Base-by-base conservation (phyloP, 1,140 invertebrate genomes). In the Pinna nobilis region DNA sequence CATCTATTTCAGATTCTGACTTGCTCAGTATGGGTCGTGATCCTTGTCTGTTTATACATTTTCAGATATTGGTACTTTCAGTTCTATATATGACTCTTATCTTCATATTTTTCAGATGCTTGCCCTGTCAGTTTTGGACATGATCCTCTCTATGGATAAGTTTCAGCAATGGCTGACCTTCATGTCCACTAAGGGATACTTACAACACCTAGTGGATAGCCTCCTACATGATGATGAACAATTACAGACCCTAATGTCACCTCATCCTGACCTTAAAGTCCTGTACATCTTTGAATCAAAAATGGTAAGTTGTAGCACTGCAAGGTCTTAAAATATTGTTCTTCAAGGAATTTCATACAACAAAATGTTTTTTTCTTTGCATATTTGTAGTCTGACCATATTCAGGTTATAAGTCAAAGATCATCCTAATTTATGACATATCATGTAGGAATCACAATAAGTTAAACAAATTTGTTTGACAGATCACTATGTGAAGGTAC, bases 201-300 rank as follows among this genome's bases (percentile, higher is more conserved):
- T 98, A 23, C 93, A 94, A 76, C 94, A 95, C 79, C 91, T 97
- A 60, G 93, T 97, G 30, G 94, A 96, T 79, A 94, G 93, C 71
- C 83, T 98, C 32, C 50, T 76, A 1, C 92, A 94, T 65, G 94
- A 94, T 53, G 94, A 97, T 84, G 91, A 91, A 50, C 91, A 93
- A 35, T 87, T 98, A 0, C 91, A 92, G 76, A 89, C 91, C 57
- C 91, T 95, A 18, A 84, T 97, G 23, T 93, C 93, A 72, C 91
- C 93, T 2, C 90, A 91, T 35, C 93, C 93, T 0, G 92, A 93
- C 13, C 89, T 97, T 30, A 92, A 93, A 68, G 92, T 93, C 1
- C 88, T 97, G 0, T 97, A 96, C 89, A 92, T 97, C 1, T 97
- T 95, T 88, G 94, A 96, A 86, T 94, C 95, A 0, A 95, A 95